A percentile compares a stretch with the other conserved stretches of the same genome.
Evolutionary conservation across 2,797 vertebrate genomes (phyloP).

Genomic region (Gallinago stenura): DNA sequence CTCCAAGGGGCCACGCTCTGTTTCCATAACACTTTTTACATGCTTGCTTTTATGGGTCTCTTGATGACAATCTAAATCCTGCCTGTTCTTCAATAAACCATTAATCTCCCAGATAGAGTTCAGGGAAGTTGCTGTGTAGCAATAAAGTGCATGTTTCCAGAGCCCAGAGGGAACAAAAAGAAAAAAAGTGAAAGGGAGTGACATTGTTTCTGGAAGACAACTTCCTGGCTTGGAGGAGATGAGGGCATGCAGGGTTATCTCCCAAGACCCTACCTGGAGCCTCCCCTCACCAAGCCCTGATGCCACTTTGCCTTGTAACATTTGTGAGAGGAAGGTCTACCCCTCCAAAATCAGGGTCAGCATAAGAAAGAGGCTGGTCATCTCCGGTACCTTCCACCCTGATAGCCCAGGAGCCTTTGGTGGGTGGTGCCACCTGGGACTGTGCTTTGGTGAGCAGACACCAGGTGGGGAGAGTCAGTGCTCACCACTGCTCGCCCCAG

Average conservation of each 20-base stretch:
- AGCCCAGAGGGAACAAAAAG: conserved; percentile 45
- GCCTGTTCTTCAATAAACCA: conserved; percentile 75
- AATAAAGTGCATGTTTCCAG: conserved; percentile 65
- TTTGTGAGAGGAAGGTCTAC: background rate
- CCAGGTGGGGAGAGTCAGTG: background rate
- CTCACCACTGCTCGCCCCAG: background rate
- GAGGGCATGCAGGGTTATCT: background rate
- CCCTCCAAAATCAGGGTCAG: background rate
- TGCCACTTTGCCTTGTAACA: background rate
- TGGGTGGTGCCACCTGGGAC: background rate
- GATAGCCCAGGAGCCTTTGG: background rate
- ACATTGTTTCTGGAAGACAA: conserved; percentile 4
- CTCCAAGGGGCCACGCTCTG: conserved; percentile 40
- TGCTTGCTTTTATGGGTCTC: conserved; percentile 77
- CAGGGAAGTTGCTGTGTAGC: conserved; percentile 65
- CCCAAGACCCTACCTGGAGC: background rate
- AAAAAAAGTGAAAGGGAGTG: background rate
- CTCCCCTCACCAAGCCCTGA: background rate
- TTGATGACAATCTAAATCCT: conserved; percentile 78
- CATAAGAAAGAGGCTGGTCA: background rate
- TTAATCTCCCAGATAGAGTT: conserved; percentile 75
- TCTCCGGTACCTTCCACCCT: background rate
- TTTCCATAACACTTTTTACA: conserved; percentile 75
- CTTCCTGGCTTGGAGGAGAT: background rate
- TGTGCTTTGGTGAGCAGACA: background rate